Base-by-base conservation (phyloP, 1,140 invertebrate species). In the Pemphigus obesinymphae region DNA sequence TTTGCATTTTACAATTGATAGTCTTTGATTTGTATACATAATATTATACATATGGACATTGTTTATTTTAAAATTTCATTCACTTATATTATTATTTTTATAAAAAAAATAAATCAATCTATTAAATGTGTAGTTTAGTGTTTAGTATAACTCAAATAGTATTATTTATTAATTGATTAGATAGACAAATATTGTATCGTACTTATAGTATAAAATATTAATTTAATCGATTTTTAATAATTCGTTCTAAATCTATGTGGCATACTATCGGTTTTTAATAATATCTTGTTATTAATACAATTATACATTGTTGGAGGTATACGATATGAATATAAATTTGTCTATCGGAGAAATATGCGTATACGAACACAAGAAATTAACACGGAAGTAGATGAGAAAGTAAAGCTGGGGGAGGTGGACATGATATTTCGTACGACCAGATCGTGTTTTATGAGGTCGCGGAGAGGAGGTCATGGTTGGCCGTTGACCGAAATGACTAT, bases 401-500 rank as follows among this genome's bases (percentile, higher is more conserved):
- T 73, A 73, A 73, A 73, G 43, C 70, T 48, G 70, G 43, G 70
- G 73, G 73, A 40, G 73, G 50, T 11, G 31, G 13, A 17, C 23
- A 20, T 43, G 50, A 45, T 29, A 29, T 63, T 43, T 45, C 37
- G 17, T 63, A 80, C 37, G 23, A 45, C n/a, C 13, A 80, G 34
- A 63, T 63, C 55, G 76, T 63, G 53, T 45, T 61, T 80, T 80
- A 80, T 45, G 76, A 80, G 73, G 73, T 58, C 73, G 73, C 23
- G 13, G 48, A 40, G 73, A 78, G 73, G 73, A 78, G 76, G 76
- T 80, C 76, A 80, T 80, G 76, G 55, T 80, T 80, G 76, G 76
- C 55, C 76, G 76, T 80, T 80, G 76, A 80, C 76, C 76, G 76
- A 80, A 61, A 80, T 80, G 76, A 80, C 76, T 80, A 80, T 80